phyloP scores from a whole-genome alignment of 2,888 invertebrate genomes.

The Tenthredo notha region DNA sequence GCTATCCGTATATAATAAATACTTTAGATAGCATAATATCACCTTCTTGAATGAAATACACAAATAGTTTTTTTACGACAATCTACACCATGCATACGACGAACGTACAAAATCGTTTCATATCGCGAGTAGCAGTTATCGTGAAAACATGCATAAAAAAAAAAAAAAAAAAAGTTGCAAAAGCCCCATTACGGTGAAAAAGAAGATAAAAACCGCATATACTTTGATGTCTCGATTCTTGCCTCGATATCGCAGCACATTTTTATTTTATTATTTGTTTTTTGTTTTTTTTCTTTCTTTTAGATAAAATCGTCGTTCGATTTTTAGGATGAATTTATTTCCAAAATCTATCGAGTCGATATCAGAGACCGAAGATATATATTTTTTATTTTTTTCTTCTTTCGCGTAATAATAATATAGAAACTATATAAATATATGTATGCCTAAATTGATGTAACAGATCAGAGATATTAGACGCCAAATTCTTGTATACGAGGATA shows the following conservation, averaged over 20 bases:
- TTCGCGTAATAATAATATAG: background rate
- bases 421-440: background rate
- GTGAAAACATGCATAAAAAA: slow-evolving; percentile 65
- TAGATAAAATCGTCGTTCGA: too few relatives aligned
- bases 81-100: background rate
- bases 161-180: too few relatives aligned
- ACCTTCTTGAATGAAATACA: slow-evolving; percentile 25
- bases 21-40: slow-evolving; percentile 26
- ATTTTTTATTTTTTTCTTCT: too few relatives aligned
- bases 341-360: background rate
- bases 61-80: slow-evolving; percentile 23
- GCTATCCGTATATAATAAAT: background rate
- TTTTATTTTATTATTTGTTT: background rate
- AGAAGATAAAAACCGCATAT: background rate
- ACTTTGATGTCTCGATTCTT: slow-evolving; percentile 21
- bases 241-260: background rate
- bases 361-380: too few relatives aligned
- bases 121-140: slow-evolving; percentile 66
- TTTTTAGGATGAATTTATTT: too few relatives aligned
- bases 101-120: background rate
- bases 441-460: background rate
- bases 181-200: slow-evolving; percentile 17
- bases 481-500: slow-evolving; percentile 18
- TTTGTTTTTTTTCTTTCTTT: too few relatives aligned
- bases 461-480: slow-evolving; percentile 19